These are phyloP conservation scores for Eupeodes luniger DNA, from an alignment of 2,888 invertebrate genomes.

Conservation along the genomic window DNA sequence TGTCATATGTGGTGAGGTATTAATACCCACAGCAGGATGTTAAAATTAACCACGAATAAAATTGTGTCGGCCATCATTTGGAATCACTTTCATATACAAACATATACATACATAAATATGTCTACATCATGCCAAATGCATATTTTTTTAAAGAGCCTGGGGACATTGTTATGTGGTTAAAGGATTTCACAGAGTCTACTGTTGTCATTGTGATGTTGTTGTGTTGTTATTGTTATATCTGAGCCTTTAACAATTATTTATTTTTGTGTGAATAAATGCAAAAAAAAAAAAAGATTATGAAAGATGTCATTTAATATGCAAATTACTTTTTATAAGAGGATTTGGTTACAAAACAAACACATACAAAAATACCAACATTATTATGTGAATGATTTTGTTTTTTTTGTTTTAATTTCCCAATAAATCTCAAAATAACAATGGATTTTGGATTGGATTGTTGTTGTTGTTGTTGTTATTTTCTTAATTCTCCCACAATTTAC, in stretches of 20 bases:
- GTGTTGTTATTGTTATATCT: background rate
- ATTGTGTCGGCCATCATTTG: slow-evolving; percentile 48
- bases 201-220: background rate
- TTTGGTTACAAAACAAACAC: slow-evolving; percentile 4
- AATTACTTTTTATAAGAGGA: slow-evolving; percentile 62
- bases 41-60: slow-evolving; percentile 71
- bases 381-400: background rate
- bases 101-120: too few species aligned
- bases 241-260: slow-evolving; percentile 4
- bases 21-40: slow-evolving; percentile 73
- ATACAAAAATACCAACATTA: background rate
- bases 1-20: slow-evolving; percentile 68
- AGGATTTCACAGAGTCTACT: background rate
- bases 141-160: slow-evolving; percentile 59
- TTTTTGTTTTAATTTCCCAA: slow-evolving; percentile 8
- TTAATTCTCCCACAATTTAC: background rate
- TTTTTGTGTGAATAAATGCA: slow-evolving; percentile 3
- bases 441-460: too few species aligned
- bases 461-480: too few species aligned
- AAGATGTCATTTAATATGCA: slow-evolving; percentile 67
- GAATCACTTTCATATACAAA: slow-evolving; percentile 7
- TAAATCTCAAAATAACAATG: slow-evolving; percentile 27
- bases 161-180: slow-evolving; percentile 34
- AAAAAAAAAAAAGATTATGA: slow-evolving; percentile 35
- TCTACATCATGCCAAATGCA: slow-evolving; percentile 66